A percentile compares a stretch with the other conserved stretches of the same genome.
Conservation (phyloP, 2,888 invertebrate species). For the Criorhina ranunculi region DNA sequence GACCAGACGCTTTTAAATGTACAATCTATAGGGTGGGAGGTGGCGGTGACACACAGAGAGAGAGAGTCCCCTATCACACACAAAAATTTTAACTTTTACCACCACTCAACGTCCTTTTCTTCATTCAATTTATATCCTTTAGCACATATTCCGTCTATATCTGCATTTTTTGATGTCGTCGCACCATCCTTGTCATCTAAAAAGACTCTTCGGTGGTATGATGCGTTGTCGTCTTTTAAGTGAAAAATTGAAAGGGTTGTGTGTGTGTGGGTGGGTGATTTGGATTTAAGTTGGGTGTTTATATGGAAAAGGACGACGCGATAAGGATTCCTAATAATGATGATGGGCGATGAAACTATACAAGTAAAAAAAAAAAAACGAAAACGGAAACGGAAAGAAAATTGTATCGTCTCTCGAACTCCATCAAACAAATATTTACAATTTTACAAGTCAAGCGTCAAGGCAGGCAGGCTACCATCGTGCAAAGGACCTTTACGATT, state of each 20-base stretch:
- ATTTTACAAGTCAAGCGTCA: constrained; percentile 39
- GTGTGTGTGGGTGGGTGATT: constrained; percentile 29
- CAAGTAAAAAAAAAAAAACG: constrained; percentile 22
- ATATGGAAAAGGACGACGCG: constrained; percentile 63
- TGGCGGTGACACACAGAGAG: too few relatives aligned
- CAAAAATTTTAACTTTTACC: constrained; percentile 70
- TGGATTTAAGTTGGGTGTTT: too few relatives aligned
- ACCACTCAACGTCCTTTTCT: constrained; percentile 37
- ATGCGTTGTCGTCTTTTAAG: constrained; percentile 48
- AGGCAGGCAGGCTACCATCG: not conserved
- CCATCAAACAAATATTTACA: constrained; percentile 56
- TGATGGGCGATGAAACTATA: constrained; percentile 53
- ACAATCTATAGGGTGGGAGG: constrained; percentile 71
- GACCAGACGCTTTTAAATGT: constrained; percentile 84
- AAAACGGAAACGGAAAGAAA: constrained; percentile 43
- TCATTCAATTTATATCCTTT: constrained; percentile 74
- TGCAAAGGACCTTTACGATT: constrained; percentile 9
- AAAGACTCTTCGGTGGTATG: constrained; percentile 33
- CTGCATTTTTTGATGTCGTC: constrained; percentile 68
- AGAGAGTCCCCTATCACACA: constrained; percentile 70
- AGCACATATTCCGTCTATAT: constrained; percentile 71
- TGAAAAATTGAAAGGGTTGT: constrained; percentile 59
- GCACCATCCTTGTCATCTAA: constrained; percentile 56
- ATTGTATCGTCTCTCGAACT: constrained; percentile 38
- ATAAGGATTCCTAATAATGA: constrained; percentile 72